Evolutionary conservation across 2,888 invertebrate genomes (phyloP).

Genomic region (Oscheius sp.): DNA sequence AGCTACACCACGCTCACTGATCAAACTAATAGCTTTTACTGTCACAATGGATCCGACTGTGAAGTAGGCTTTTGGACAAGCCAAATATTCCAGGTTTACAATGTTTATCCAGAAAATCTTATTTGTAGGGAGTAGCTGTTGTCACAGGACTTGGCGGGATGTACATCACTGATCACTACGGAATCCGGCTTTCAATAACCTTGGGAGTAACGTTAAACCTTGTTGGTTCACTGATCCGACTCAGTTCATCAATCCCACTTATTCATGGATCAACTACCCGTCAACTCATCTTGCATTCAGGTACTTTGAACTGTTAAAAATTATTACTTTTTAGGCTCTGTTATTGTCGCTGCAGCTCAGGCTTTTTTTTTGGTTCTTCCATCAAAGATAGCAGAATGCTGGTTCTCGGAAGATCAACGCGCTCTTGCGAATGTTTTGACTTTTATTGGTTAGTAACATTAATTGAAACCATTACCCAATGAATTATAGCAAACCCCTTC

Average conservation of each 20-base stretch:
- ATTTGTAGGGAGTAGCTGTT: constrained; percentile 61
- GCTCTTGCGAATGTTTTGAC: constrained; percentile 66
- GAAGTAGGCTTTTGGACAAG: constrained; percentile 55
- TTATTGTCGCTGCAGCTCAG: constrained; percentile 61
- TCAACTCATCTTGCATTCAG: constrained; percentile 35
- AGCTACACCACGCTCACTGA: constrained; percentile 56
- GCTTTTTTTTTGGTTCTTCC: constrained; percentile 65
- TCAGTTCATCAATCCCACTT: constrained; percentile 37
- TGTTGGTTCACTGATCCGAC: constrained; percentile 38
- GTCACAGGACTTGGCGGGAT: constrained; percentile 64
- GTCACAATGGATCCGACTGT: constrained; percentile 37
- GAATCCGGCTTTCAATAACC: constrained; percentile 59
- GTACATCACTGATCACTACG: constrained; percentile 68
- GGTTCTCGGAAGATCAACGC: constrained; percentile 66
- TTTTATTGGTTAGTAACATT: constrained; percentile 55
- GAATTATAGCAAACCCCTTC: constrained; percentile 63
- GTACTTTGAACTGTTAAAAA: not conserved
- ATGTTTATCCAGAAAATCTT: too few species aligned
- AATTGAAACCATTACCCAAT: not conserved
- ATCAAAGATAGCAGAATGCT: constrained; percentile 66
- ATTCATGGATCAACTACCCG: constrained; percentile 31
- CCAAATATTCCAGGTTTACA: constrained; percentile 63
- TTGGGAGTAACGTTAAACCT: constrained; percentile 40
- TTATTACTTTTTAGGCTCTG: constrained; percentile 44
- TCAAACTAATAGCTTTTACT: constrained; percentile 57